Evolutionary conservation across 2,797 vertebrate genomes (phyloP).

Genomic region (Lagocephalus sceleratus): DNA sequence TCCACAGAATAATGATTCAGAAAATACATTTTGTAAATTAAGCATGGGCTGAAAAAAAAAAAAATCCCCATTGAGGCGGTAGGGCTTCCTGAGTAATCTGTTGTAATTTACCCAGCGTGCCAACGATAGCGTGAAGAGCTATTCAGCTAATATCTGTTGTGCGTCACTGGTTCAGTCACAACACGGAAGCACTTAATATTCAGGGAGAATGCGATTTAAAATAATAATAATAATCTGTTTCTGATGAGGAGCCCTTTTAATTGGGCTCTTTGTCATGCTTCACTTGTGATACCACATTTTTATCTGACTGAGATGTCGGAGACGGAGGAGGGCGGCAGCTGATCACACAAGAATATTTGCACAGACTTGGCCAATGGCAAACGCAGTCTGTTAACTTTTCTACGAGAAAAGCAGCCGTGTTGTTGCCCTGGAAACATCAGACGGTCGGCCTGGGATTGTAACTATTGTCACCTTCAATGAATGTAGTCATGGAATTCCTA

Average conservation of each 20-base stretch:
- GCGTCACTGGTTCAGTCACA: conserved; percentile 46
- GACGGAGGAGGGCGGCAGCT: conserved; percentile 53
- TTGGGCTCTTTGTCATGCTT: conserved; percentile 6
- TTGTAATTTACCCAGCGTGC: conserved; percentile 9
- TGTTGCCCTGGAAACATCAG: conserved; percentile 22
- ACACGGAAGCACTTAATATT: conserved; percentile 64
- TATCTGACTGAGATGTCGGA: conserved; percentile 23
- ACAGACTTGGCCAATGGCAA: conserved; percentile 36
- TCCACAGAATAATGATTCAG: conserved; percentile 1
- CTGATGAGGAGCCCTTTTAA: conserved; percentile 6
- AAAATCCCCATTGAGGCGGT: not conserved
- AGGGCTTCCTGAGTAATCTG: conserved; percentile 12
- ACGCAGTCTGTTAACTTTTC: conserved; percentile 34
- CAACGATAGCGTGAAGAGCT: conserved; percentile 8
- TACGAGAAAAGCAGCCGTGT: conserved; percentile 27
- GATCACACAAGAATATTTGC: conserved; percentile 69
- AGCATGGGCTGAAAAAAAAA: not conserved
- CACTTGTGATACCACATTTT: conserved; percentile 14
- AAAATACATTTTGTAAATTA: conserved; percentile 10
- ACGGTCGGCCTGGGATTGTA: not conserved
- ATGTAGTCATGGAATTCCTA: conserved; percentile 45
- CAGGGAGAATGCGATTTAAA: conserved; percentile 8
- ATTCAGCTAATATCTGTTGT: conserved; percentile 20
- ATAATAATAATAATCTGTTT: not conserved
- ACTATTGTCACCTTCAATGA: conserved; percentile 31